phyloP scores from a whole-genome alignment of 2,113 vertebrate genomes.

The Merops nubicus region DNA sequence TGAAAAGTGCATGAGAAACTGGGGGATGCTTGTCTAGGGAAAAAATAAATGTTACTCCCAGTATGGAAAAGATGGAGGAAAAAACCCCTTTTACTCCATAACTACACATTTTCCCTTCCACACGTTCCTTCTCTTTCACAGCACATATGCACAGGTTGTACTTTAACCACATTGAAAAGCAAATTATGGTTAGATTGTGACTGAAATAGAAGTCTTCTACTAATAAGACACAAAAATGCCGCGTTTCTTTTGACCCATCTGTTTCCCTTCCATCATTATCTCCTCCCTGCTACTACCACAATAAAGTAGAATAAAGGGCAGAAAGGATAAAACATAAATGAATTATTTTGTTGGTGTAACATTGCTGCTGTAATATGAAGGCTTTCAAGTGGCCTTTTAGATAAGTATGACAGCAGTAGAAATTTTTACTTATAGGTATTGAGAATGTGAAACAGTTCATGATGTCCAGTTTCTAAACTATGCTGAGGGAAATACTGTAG shows the following conservation, averaged over 20 bases:
- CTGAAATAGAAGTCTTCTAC: background rate
- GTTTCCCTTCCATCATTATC: background rate
- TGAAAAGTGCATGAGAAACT: background rate
- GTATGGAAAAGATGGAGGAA: background rate
- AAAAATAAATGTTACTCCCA: background rate
- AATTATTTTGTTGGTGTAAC: no score
- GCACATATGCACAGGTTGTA: background rate
- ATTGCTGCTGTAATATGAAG: background rate
- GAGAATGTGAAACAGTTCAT: background rate
- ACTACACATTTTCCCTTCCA: fast-evolving
- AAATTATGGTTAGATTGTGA: background rate
- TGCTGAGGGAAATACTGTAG: background rate
- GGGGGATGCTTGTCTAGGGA: background rate
- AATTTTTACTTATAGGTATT: background rate
- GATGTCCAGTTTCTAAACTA: background rate
- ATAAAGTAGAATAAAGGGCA: background rate
- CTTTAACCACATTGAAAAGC: background rate
- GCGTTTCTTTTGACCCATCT: background rate
- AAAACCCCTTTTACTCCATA: fast-evolving
- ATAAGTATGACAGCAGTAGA: background rate
- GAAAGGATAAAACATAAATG: background rate
- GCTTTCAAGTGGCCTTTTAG: background rate
- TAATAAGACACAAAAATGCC: background rate
- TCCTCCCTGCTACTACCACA: background rate
- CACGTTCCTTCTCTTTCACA: background rate